Evolutionary conservation across 2,888 invertebrate species (phyloP), one percentile per base, ranked within the genome.

Genomic region (Cephus spinipes): DNA sequence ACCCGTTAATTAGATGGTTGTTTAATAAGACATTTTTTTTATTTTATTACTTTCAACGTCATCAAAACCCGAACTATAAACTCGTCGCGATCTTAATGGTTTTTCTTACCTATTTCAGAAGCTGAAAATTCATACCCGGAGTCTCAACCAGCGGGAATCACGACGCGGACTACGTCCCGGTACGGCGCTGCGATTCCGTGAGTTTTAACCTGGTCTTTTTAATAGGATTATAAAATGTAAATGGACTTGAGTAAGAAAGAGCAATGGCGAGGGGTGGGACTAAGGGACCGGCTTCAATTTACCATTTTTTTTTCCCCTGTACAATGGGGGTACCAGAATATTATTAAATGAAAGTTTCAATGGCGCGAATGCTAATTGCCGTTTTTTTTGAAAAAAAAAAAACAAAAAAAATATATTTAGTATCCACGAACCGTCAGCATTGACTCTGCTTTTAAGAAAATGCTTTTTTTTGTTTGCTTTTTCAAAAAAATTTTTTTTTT

Each of bases 201-300:
- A 86, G 87, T 85, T 84, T 78, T 77, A 55, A 15, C 78, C 75
- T 80, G 76, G 34, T 35, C 75, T 79, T 68, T 81, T 77, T 83
- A 85, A 86, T 86, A 81, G 84, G 83, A 85, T 88, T 86, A 83
- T 85, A 87, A 86, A 87, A 87, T 84, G 84, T 85, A 84, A 86
- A 85, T 83, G 84, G 82, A 81, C 40, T 55, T 9, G 40, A 4
- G 6, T 23, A 55, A 55, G 40, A 55, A 55, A 55, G 40, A 55
- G 40, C 40, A 55, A 23, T 9, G 40, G 2, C 40, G 40, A 23
- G 23, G 15, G 23, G 40, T 1, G 35, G 12, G 23, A 23, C 23
- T 23, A 23, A 55, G 23, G 40, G 23, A 23, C 9, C 23, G 23
- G 23, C 40, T 55, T 55, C 40, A 55, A 55, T 55, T 55, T 55